phyloP scores from a whole-genome alignment of 1,140 invertebrate species.

The Ceratoteleas bidentatus region DNA sequence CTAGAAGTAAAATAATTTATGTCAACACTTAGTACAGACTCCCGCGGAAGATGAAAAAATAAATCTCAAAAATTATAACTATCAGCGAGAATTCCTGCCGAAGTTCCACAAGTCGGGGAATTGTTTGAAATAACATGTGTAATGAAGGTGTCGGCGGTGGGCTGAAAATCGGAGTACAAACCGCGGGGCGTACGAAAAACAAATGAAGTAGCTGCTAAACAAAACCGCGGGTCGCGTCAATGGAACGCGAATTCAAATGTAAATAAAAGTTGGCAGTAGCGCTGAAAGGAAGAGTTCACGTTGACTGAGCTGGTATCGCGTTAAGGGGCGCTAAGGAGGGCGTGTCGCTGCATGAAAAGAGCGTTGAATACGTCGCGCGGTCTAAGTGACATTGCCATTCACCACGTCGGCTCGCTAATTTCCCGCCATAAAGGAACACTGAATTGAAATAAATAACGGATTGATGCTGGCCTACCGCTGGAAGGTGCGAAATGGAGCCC shows the following conservation, averaged over 20 bases:
- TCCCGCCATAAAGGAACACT: slow-evolving; percentile 73
- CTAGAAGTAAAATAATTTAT: too few species aligned
- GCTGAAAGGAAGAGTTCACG: slow-evolving; percentile 65
- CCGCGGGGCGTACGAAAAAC: slow-evolving; percentile 27
- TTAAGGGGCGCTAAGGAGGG: slow-evolving; percentile 78
- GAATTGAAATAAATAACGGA: slow-evolving; percentile 76
- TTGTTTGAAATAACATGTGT: slow-evolving; percentile 25
- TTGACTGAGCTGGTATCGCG: slow-evolving; percentile 60
- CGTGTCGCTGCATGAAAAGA: slow-evolving; percentile 73
- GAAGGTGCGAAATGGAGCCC: slow-evolving; percentile 74
- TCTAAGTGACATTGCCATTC: slow-evolving; percentile 75
- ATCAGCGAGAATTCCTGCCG: not conserved
- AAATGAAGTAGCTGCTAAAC: slow-evolving; percentile 62
- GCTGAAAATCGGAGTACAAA: slow-evolving; percentile 59
- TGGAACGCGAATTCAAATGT: slow-evolving; percentile 55
- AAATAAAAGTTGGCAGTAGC: slow-evolving; percentile 60
- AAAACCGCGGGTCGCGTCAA: slow-evolving; percentile 49
- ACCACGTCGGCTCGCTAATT: slow-evolving; percentile 73
- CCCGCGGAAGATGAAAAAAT: not conserved
- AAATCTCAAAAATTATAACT: not conserved
- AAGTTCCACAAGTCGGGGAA: not conserved
- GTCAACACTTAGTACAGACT: too few species aligned
- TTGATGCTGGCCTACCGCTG: slow-evolving; percentile 65
- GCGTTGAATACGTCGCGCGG: slow-evolving; percentile 70
- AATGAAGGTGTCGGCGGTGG: slow-evolving; percentile 13